A percentile compares a stretch with the other conserved stretches of the same genome.
Evolutionary conservation across 2,888 invertebrate genomes (phyloP).

Genomic region (Strigamia transsilvanica): DNA sequence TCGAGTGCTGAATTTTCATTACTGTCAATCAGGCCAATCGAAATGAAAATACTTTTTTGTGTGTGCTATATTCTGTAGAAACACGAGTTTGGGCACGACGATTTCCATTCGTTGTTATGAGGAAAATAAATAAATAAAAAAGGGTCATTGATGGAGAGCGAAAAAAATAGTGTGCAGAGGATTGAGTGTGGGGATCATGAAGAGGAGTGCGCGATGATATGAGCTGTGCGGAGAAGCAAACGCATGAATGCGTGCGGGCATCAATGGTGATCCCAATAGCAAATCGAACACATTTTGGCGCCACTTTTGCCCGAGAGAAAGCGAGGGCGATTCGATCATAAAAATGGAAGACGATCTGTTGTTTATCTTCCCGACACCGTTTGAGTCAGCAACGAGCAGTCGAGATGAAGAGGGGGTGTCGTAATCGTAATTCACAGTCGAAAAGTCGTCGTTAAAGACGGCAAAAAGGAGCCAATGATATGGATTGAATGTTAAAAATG

Average conservation of each 20-base stretch:
- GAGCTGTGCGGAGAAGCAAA: slow-evolving; percentile 20
- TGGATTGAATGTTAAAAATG: not conserved
- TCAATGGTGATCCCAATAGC: slow-evolving; percentile 42
- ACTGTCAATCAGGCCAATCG: not conserved
- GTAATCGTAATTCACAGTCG: slow-evolving; percentile 17
- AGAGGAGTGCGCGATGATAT: not conserved
- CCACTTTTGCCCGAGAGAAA: slow-evolving; percentile 1
- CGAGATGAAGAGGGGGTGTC: slow-evolving; percentile 23
- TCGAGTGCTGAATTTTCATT: not conserved
- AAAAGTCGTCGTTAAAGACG: slow-evolving; percentile 18
- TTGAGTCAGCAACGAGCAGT: slow-evolving; percentile 9
- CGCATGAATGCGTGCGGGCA: slow-evolving; percentile 18
- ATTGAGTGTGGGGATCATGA: not conserved
- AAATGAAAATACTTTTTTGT: not conserved
- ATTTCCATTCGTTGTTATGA: not conserved
- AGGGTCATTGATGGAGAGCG: not conserved
- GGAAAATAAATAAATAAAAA: slow-evolving; percentile 36
- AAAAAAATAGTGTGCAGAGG: not conserved
- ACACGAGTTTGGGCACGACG: not conserved
- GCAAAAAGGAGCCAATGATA: not conserved
- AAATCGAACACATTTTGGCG: slow-evolving; percentile 35
- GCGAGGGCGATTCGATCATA: slow-evolving; percentile 32
- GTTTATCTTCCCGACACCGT: slow-evolving; percentile 27
- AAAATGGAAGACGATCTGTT: slow-evolving; percentile 4
- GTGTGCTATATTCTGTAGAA: too few relatives aligned